phyloP scores from a whole-genome alignment of 1,140 invertebrate genomes.

The Lepidostoma basale region DNA sequence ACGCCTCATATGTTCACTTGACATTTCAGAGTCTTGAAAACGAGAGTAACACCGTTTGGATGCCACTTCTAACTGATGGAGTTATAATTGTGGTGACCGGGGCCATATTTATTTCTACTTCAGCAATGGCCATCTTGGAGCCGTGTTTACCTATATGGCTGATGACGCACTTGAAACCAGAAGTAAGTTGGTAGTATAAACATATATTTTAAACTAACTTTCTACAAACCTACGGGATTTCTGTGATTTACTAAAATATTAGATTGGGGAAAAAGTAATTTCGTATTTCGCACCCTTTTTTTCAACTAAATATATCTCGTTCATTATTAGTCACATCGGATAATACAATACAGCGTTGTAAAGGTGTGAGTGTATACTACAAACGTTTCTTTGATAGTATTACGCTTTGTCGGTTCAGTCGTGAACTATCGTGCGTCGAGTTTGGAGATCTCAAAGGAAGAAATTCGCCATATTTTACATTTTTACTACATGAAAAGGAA shows the following conservation, averaged over 20 bases:
- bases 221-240: too few species aligned
- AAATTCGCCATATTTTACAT: conserved; percentile 9
- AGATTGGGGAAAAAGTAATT: too few species aligned
- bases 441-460: conserved; percentile 2
- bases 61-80: conserved; percentile 63
- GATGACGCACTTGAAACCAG: conserved; percentile 72
- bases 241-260: too few species aligned
- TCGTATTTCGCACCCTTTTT: too few species aligned
- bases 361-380: conserved; percentile 4
- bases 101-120: conserved; percentile 76
- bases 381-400: conserved; percentile 7
- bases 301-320: conserved; percentile 7
- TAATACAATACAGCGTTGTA: not conserved
- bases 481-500: conserved; percentile 1
- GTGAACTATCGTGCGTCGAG: conserved; percentile 4
- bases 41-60: conserved; percentile 57
- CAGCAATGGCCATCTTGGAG: conserved; percentile 80
- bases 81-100: conserved; percentile 67
- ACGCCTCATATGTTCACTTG: too few species aligned
- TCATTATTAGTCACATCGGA: conserved; percentile 1
- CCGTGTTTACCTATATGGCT: conserved; percentile 84
- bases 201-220: too few species aligned
- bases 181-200: too few species aligned
- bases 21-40: conserved; percentile 43
- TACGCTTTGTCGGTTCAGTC: conserved; percentile 5